Evolutionary conservation across 2,888 invertebrate genomes (phyloP).

Genomic region (Amblyjoppa fuscipennis): DNA sequence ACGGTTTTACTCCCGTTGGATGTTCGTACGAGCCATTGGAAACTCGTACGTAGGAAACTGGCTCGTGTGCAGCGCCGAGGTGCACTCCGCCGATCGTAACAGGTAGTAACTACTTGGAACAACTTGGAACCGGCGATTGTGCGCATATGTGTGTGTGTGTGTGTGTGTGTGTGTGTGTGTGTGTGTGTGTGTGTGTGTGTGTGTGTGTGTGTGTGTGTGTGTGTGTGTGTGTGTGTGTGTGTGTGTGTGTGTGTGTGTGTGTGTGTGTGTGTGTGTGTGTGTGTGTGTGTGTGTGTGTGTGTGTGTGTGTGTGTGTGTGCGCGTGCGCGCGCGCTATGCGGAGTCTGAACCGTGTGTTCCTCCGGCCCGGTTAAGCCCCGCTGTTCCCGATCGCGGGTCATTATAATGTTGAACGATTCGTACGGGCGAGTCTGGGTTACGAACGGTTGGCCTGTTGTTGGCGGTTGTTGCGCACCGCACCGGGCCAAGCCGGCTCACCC

Average conservation of each 20-base stretch:
- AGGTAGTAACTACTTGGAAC: slow-evolving; percentile 15
- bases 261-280: neutral
- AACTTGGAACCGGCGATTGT: neutral
- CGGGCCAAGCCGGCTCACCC: neutral
- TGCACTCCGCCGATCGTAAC: neutral
- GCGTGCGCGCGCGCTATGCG: neutral
- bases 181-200: neutral
- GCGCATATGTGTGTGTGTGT: neutral
- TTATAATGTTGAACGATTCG: slow-evolving; percentile 77
- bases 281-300: slow-evolving; percentile 3
- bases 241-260: neutral
- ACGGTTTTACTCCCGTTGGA: neutral
- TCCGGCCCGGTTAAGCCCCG: neutral
- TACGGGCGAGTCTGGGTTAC: slow-evolving; percentile 52
- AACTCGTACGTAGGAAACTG: slow-evolving; percentile 13
- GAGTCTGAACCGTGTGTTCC: slow-evolving; percentile 60
- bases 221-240: slow-evolving; percentile 3
- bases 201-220: neutral
- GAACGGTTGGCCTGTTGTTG: slow-evolving; percentile 26
- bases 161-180: neutral
- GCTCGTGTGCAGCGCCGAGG: neutral
- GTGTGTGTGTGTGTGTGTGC: neutral
- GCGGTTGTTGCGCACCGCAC: neutral
- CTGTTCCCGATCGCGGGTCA: slow-evolving; percentile 64
- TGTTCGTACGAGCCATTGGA: neutral